A percentile compares a stretch with the other conserved stretches of the same genome.
Evolutionary conservation across 2,888 invertebrate species (phyloP).

Genomic region (Temnothorax rugatulus): DNA sequence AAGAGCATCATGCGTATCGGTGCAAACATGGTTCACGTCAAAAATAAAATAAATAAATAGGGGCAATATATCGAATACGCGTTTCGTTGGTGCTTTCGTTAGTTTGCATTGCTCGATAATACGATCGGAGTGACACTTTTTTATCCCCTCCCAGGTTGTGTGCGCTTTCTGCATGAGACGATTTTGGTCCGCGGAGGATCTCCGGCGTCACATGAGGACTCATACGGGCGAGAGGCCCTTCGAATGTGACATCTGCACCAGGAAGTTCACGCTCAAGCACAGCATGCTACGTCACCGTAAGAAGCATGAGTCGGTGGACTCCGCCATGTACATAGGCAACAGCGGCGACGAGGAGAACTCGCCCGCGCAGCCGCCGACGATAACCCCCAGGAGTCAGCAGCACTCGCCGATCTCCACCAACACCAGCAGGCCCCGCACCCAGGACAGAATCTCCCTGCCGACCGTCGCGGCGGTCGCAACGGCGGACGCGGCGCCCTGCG

Average conservation of each 20-base stretch:
- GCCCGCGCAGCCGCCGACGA: constrained; percentile 79
- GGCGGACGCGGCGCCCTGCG: constrained; percentile 82
- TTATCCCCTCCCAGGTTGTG: constrained; percentile 88
- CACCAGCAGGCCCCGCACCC: constrained; percentile 69
- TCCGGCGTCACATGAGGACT: constrained; percentile 97
- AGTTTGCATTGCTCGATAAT: neutral
- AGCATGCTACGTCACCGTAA: constrained; percentile 97
- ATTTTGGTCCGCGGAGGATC: constrained; percentile 98
- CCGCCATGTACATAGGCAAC: constrained; percentile 87
- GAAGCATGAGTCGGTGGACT: constrained; percentile 92
- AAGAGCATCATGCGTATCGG: neutral
- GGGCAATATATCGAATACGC: neutral
- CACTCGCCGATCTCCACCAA: constrained; percentile 71
- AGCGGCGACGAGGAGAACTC: constrained; percentile 87
- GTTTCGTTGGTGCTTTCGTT: neutral
- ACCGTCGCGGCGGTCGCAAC: constrained; percentile 82
- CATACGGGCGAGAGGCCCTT: constrained; percentile 97
- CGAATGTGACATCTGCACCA: constrained; percentile 95
- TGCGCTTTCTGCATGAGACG: constrained; percentile 97
- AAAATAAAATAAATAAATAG: neutral
- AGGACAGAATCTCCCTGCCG: constrained; percentile 81
- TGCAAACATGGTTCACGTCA: neutral
- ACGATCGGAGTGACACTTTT: neutral
- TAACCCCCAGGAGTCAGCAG: constrained; percentile 81
- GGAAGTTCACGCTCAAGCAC: constrained; percentile 96